Evolutionary conservation across 1,140 invertebrate genomes (phyloP), one percentile per base, ranked within the genome.

Genomic region (Antheraea mylitta): DNA sequence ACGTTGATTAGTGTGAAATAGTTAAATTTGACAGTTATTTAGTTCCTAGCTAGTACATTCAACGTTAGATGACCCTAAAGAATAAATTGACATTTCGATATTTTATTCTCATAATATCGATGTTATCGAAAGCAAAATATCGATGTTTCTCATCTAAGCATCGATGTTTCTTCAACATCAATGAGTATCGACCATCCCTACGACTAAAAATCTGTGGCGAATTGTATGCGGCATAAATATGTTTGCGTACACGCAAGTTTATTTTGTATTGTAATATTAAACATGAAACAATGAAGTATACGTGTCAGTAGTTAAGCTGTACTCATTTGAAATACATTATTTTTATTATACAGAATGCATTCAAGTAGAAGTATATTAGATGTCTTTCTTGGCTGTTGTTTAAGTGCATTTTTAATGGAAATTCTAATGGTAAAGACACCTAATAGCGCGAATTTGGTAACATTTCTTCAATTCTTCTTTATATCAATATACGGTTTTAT

Each of bases 351-450:
- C 7, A 80, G 70, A 59, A 86, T 86, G 83, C 64, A 22, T 65
- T 70, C 76, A 36, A 73, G 70, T n/a, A 79, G 68, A 70, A 79
- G 70, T 42, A 67, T 86, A 3, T 7, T 67, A 0, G 82, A 89
- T 74, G 83, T 91, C 62, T 89, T 91, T 71, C 8, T 80, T 19
- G 80, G 86, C 60, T 91, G 89, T 77, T 90, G 88, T 74, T 68
- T 73, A 16, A 90, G 82, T 76, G 73, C 86, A 66, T 90, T 87
- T 79, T 69, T 91, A 18, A 91, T 91, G 88, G 89, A 91, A 89
- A 89, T 91, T 69, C 69, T 91, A 60, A 87, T 91, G 86, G 72
- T 80, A 62, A 79, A 64, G 66, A 75, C 71, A 13, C 81, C 89
- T 13, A 59, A 83, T 18, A 82, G 81, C 73, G 87, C 86, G 4